Evolutionary conservation across 1,140 invertebrate genomes (phyloP).

Genomic region (Cheumatopsyche charites): DNA sequence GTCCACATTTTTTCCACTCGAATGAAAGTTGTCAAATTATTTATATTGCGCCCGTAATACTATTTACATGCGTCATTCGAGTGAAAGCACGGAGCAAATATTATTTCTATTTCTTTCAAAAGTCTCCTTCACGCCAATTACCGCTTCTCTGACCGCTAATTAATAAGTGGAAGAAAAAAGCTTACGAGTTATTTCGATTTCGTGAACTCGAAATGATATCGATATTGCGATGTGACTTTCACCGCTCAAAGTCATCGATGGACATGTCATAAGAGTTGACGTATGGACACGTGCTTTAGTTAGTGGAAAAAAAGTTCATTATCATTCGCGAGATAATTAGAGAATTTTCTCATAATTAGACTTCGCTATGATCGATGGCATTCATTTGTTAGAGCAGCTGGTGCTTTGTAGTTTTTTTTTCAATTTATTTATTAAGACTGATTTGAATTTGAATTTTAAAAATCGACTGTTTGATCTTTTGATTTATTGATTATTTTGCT

Average conservation of each 20-base stretch:
- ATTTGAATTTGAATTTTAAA: too few relatives aligned
- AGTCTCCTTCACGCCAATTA: conserved; percentile 3
- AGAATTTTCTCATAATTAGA: too few relatives aligned
- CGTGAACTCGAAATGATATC: conserved; percentile 11
- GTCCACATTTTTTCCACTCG: neutral
- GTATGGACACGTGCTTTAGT: neutral
- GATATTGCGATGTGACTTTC: conserved; percentile 18
- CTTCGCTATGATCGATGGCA: too few relatives aligned
- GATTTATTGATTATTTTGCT: too few relatives aligned
- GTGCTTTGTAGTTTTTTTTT: too few relatives aligned
- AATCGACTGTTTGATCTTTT: too few relatives aligned
- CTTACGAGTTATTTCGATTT: neutral
- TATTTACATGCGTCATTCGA: neutral
- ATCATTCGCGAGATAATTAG: too few relatives aligned
- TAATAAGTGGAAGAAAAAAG: neutral
- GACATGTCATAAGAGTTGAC: neutral
- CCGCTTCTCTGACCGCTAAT: conserved; percentile 9
- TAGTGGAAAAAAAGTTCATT: too few relatives aligned
- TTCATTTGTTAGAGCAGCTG: too few relatives aligned
- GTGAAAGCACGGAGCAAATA: conserved; percentile 8
- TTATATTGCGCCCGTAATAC: neutral
- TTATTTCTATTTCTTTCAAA: conserved; percentile 8
- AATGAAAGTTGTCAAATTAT: conserved; percentile 7
- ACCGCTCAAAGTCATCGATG: neutral
- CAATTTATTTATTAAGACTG: too few relatives aligned